Evolutionary conservation across 1,140 invertebrate species (phyloP), one percentile per base, ranked within the genome.

Genomic region (Latrodectus geometricus): DNA sequence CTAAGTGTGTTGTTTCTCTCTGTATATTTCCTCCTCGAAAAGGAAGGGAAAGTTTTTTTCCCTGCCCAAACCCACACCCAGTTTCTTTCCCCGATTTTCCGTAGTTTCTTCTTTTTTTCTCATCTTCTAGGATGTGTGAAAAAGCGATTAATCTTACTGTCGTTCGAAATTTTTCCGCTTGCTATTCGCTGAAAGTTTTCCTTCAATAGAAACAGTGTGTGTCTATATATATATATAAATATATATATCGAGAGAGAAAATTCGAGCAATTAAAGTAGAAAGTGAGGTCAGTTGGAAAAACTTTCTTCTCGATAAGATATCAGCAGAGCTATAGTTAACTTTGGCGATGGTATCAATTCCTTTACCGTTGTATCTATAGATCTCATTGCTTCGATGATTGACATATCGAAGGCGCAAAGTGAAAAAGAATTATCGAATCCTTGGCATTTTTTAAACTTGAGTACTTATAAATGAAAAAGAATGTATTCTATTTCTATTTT

Each of bases 141-240:
- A 85, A 85, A 85, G 83, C 83, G 83, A 85, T 85, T 85, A 85
- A 85, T 85, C 83, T 85, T 85, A 69, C 83, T 85, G 83, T 85
- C 83, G 83, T 85, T 85, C 68, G 66, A 74, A 85, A 72, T 85
- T 85, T 85, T 85, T 85, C 83, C 75, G 79, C 75, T 77, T 85
- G 83, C 61, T 85, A 85, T 85, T 85, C 83, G 83, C 35, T 49
- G 20, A 85, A 77, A 77, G 83, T 85, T 85, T 21, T 49, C 65
- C 50, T 72, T 21, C 49, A 61, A 81, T 78, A 66, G 68, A 77
- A 77, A 77, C 21, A n/a, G n/a, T n/a, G n/a, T n/a, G n/a, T n/a
- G n/a, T n/a, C n/a, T 56, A 73, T 49, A 73, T 69, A 84, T 50
- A 76, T 66, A 84, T 69, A 85, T 69, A 77, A 70, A 69, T 73